Evolutionary conservation across 64 coral and sea anemone species (phyloP).

Genomic region (Actinia equina): DNA sequence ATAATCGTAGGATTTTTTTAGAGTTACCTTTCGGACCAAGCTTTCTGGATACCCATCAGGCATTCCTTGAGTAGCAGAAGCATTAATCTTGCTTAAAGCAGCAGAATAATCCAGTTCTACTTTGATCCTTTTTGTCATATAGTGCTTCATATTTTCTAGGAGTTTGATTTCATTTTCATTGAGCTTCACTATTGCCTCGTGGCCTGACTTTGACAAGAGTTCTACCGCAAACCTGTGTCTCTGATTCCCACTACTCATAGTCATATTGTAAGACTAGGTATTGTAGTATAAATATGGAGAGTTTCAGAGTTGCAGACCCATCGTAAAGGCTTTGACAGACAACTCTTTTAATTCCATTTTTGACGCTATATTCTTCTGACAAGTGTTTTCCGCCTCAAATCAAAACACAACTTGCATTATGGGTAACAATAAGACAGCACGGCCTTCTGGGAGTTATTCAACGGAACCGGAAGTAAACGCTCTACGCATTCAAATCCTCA

Average conservation of each 20-base stretch:
- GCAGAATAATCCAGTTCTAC: constrained; percentile 77
- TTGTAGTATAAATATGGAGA: neutral
- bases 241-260: neutral
- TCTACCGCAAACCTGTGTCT: constrained; percentile 65
- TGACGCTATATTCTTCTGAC: neutral
- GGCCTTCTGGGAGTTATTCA: neutral
- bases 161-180: constrained; percentile 81
- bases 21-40: constrained; percentile 63
- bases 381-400: neutral
- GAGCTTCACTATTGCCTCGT: constrained; percentile 70
- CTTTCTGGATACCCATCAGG: constrained; percentile 59
- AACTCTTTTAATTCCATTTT: neutral
- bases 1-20: neutral
- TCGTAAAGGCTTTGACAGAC: neutral
- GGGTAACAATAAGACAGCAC: neutral
- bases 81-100: constrained; percentile 70
- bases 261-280: neutral
- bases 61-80: constrained; percentile 44
- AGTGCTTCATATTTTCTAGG: constrained; percentile 69
- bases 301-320: neutral
- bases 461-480: neutral
- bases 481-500: too few relatives aligned
- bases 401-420: neutral
- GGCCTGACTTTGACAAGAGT: constrained; percentile 66
- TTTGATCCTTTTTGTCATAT: constrained; percentile 63